Conservation (phyloP, 2,113 vertebrate genomes). For the Xiphophorus couchianus region DNA sequence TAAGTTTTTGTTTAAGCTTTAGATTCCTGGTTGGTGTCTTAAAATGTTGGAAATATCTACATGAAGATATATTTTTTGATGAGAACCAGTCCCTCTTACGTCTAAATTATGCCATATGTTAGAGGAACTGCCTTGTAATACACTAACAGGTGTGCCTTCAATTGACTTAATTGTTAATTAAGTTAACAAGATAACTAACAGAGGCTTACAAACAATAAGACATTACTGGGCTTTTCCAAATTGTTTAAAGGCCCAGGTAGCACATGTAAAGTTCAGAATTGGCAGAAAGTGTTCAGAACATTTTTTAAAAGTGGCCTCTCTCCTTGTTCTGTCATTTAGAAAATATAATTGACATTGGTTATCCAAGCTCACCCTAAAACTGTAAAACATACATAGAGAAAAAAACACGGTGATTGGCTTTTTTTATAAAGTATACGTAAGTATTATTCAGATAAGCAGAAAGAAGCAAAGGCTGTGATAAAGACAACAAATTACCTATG, state of each 20-base stretch:
- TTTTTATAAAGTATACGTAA: too few relatives aligned
- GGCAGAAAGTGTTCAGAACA: neutral
- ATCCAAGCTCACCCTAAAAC: too few relatives aligned
- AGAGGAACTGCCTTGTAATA: neutral
- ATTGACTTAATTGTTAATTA: neutral
- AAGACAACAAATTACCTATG: conserved; percentile 83
- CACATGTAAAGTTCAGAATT: neutral
- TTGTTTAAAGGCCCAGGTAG: neutral
- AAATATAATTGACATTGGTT: too few relatives aligned
- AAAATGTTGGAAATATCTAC: neutral
- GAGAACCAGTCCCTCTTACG: neutral
- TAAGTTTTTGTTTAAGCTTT: neutral
- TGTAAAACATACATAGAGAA: too few relatives aligned
- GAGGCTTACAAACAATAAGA: neutral
- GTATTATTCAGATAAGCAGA: too few relatives aligned
- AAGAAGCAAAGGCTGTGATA: neutral
- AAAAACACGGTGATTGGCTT: too few relatives aligned
- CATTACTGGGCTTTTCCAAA: neutral
- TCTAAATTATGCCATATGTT: too few relatives aligned
- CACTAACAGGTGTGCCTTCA: neutral
- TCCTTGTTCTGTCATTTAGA: too few relatives aligned
- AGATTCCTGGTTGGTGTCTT: too few relatives aligned
- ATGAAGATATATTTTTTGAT: neutral
- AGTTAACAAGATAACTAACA: neutral
- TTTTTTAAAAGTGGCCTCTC: neutral